Evolutionary conservation across 2,888 invertebrate species (phyloP), one percentile per base, ranked within the genome.

Genomic region (Troglohyphantes excavatus): DNA sequence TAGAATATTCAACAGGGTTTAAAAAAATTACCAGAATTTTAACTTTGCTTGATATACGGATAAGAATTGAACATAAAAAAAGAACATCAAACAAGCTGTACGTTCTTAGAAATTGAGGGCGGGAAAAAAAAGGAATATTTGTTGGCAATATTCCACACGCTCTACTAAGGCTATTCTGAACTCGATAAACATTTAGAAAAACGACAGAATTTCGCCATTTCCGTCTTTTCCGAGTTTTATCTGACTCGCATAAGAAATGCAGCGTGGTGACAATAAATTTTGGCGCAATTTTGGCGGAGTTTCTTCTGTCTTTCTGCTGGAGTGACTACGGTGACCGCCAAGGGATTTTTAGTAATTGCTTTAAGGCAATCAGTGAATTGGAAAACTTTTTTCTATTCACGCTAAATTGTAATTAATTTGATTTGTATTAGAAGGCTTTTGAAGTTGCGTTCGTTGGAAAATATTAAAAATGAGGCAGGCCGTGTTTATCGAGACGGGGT

Each of bases 81-180:
- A 23, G 26, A 46, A 26, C 43, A 46, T 46, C 26, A n/a, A 26
- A 43, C n/a, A 26, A 26, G 43, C 46, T 27, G n/a, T 61, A 21
- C 29, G 13, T 39, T 63, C 39, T 43, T 17, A 39, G n/a, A 78
- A 63, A 19, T 68, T 81, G 67, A 43, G 43, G 27, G 33, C 11
- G 6, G 26, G n/a, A 73, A 46, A 46, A 46, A 19, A 33, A 53
- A 23, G 21, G 13, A 17, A 27, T 17, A 23, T 29, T 46, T 72
- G 63, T 86, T 86, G 86, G 86, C 78, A 70, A 1, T 13, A 0
- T 79, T 86, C 86, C 86, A 86, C 86, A 85, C 86, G 78, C 33
- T 19, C 39, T 21, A 43, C 19, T 7, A 65, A 27, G 29, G 70
- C 21, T 78, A 72, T 86, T 85, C 79, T 75, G 63, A 59, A 63